Evolutionary conservation across 2,888 invertebrate genomes (phyloP).

Genomic region (Erebia aethiops): DNA sequence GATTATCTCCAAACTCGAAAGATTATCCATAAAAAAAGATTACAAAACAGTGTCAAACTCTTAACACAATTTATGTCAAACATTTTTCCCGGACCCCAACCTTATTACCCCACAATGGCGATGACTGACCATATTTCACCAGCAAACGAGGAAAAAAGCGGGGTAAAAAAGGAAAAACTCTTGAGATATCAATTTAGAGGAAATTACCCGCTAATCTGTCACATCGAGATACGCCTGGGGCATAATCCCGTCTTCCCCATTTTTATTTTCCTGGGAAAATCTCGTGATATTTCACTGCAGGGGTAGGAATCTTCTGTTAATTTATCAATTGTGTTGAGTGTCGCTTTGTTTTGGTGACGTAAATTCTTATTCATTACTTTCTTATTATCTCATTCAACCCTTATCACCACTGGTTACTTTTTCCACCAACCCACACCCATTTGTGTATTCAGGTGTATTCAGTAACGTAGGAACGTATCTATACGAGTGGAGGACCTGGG

Average conservation of each 20-base stretch:
- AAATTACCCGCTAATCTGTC: constrained; percentile 82
- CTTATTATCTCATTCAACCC: too few relatives aligned
- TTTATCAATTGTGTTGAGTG: constrained; percentile 64
- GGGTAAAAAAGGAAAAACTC: constrained; percentile 51
- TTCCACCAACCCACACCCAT: too few relatives aligned
- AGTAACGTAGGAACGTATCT: too few relatives aligned
- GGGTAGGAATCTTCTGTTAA: constrained; percentile 70
- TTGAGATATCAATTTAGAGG: constrained; percentile 80
- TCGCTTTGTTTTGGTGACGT: background rate
- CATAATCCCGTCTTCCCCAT: constrained; percentile 70
- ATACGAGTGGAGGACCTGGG: too few relatives aligned
- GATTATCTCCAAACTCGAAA: constrained; percentile 12
- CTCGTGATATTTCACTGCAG: constrained; percentile 47
- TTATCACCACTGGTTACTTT: too few relatives aligned
- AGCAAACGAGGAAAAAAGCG: constrained; percentile 48
- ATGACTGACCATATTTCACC: constrained; percentile 70
- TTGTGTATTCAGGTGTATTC: too few relatives aligned
- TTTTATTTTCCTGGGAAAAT: constrained; percentile 56
- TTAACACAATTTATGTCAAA: constrained; percentile 58
- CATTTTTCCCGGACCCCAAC: constrained; percentile 52
- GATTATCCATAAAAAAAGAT: constrained; percentile 21
- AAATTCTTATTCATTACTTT: background rate
- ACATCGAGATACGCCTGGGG: constrained; percentile 73
- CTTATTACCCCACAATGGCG: constrained; percentile 54
- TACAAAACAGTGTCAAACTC: constrained; percentile 23